Conservation (phyloP, 2,113 vertebrate genomes). For the Labrus mixtus region DNA sequence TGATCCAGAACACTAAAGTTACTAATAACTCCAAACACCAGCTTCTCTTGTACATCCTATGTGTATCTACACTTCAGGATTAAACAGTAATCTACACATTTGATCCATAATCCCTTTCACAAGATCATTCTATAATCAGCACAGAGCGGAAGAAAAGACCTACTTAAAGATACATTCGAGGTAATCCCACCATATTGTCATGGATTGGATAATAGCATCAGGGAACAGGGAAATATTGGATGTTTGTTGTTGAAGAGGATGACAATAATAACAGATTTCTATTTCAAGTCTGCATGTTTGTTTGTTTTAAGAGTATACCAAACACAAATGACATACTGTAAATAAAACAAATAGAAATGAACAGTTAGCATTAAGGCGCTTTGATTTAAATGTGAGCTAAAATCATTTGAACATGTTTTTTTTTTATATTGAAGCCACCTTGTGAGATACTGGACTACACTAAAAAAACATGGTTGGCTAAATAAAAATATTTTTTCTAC, state of each 20-base stretch:
- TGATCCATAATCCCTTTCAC: conserved; percentile 42
- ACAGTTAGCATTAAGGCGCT: not conserved
- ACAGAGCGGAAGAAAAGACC: conserved; percentile 36
- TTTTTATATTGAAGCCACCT: too few species aligned
- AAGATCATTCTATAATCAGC: conserved; percentile 43
- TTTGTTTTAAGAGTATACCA: not conserved
- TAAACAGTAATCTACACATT: conserved; percentile 49
- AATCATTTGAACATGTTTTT: too few species aligned
- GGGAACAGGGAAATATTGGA: not conserved
- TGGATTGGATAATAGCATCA: conserved; percentile 32
- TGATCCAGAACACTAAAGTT: not conserved
- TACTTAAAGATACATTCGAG: conserved; percentile 25
- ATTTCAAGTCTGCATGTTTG: not conserved
- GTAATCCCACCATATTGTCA: conserved; percentile 43
- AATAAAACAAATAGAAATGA: not conserved
- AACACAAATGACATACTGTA: not conserved
- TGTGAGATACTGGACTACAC: too few species aligned
- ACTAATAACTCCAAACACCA: conserved; percentile 12
- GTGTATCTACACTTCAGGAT: conserved; percentile 36
- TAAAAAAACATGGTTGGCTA: too few species aligned
- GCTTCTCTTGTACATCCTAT: conserved; percentile 1
- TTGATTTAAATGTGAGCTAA: not conserved
- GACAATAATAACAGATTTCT: not conserved
- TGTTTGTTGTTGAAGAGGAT: conserved; percentile 1
- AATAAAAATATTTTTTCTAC: too few species aligned